phyloP scores from a whole-genome alignment of 2,797 vertebrate species.

The Alosa sapidissima region DNA sequence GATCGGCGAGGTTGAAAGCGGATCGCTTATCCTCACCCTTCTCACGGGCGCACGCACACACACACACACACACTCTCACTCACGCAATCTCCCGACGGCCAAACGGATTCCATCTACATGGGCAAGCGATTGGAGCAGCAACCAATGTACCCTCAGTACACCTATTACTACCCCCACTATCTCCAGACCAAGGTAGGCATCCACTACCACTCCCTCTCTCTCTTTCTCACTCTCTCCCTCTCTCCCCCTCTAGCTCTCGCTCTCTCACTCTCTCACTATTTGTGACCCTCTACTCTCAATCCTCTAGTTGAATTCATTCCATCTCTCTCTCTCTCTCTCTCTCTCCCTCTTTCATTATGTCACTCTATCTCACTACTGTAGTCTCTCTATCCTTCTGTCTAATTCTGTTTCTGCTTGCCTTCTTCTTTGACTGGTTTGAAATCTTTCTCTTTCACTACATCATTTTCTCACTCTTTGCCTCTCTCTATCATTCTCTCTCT shows the following conservation, averaged over 20 bases:
- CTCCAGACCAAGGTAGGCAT: conserved; percentile 93
- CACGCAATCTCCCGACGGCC: conserved; percentile 85
- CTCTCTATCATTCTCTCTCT: not conserved
- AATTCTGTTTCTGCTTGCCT: not conserved
- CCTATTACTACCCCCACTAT: conserved; percentile 98
- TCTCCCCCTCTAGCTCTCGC: conserved; percentile 17
- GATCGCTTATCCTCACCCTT: not conserved
- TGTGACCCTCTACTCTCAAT: not conserved
- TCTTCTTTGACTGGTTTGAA: not conserved
- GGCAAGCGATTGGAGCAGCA: conserved; percentile 99
- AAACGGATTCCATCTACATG: conserved; percentile 98
- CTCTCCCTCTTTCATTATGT: not conserved
- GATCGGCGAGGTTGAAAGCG: not conserved
- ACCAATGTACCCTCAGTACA: conserved; percentile 99
- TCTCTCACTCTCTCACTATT: conserved; percentile 27
- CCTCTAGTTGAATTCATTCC: not conserved
- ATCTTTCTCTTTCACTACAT: conserved; percentile 42
- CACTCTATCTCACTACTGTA: not conserved
- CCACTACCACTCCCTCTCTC: conserved; percentile 7
- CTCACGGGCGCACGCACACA: not conserved
- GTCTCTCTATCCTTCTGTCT: not conserved
- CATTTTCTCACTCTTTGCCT: not conserved
- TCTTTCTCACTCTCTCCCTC: conserved; percentile 44
- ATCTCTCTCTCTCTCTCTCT: no score
- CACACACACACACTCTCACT: conserved; percentile 51